A percentile compares a stretch with the other conserved stretches of the same genome.
Evolutionary conservation across 2,888 invertebrate genomes (phyloP).

Genomic region (Iphiclides podalirius): DNA sequence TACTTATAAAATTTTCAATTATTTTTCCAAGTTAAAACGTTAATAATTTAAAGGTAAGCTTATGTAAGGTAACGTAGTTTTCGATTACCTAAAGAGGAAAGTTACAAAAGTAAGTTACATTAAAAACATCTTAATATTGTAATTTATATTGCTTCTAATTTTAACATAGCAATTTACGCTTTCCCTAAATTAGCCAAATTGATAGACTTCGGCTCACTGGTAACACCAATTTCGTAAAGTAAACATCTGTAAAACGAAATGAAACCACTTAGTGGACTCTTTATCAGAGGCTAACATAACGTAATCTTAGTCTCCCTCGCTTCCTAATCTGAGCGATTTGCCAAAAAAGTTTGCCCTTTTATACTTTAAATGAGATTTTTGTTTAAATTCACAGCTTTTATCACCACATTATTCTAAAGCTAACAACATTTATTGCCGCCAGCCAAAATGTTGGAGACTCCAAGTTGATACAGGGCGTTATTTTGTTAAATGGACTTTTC

Average conservation of each 20-base stretch:
- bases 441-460: neutral
- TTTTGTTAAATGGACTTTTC: neutral
- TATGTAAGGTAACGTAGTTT: too few relatives aligned
- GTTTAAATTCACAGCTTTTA: neutral
- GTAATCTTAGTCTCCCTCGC: neutral
- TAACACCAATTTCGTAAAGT: neutral
- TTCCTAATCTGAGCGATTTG: conserved; percentile 1
- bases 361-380: neutral
- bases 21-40: too few relatives aligned
- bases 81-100: too few relatives aligned
- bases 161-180: too few relatives aligned
- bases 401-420: neutral
- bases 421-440: neutral
- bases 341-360: neutral
- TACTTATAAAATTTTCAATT: too few relatives aligned
- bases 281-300: neutral
- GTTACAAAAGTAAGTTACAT: too few relatives aligned
- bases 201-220: too few relatives aligned
- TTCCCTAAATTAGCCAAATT: too few relatives aligned
- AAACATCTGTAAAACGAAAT: neutral
- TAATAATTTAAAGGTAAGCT: too few relatives aligned
- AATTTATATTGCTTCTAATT: too few relatives aligned
- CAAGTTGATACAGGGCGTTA: neutral
- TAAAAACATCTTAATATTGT: too few relatives aligned
- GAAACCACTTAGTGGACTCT: neutral